Evolutionary conservation across 2,888 invertebrate genomes (phyloP).

Genomic region (Ctenicera cuprea): DNA sequence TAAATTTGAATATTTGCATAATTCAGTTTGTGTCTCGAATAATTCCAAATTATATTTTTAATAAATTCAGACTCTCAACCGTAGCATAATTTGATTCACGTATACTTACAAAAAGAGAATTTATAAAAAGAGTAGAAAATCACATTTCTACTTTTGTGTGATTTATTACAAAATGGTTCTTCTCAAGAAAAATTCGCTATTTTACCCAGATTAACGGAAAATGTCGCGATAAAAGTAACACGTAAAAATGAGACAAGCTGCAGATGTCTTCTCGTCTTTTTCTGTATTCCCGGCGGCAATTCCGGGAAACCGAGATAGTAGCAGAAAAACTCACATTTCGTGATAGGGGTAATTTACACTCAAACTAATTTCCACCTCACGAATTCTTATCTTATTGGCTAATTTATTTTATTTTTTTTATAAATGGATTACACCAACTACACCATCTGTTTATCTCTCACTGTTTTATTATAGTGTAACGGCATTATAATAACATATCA

Average conservation of each 20-base stretch:
- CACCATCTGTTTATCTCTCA: no score
- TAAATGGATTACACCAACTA: no score
- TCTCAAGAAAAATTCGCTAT: background rate
- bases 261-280: slow-evolving; percentile 5
- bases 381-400: slow-evolving; percentile 1
- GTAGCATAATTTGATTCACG: no score
- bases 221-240: background rate
- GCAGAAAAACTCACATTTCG: slow-evolving; percentile 7
- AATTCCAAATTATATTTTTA: no score
- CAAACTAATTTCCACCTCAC: slow-evolving; percentile 7
- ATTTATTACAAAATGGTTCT: background rate
- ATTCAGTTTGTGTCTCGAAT: no score
- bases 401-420: slow-evolving; percentile 6
- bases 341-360: slow-evolving; percentile 10
- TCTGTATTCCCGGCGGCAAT: background rate
- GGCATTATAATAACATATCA: background rate
- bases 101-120: no score
- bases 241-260: background rate
- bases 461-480: background rate
- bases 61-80: no score
- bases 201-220: background rate
- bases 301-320: background rate
- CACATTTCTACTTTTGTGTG: background rate
- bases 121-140: no score
- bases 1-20: no score